These are phyloP conservation scores for Drosophila subquinaria DNA, from an alignment of 2,888 invertebrate species.

Conservation along the genomic window DNA sequence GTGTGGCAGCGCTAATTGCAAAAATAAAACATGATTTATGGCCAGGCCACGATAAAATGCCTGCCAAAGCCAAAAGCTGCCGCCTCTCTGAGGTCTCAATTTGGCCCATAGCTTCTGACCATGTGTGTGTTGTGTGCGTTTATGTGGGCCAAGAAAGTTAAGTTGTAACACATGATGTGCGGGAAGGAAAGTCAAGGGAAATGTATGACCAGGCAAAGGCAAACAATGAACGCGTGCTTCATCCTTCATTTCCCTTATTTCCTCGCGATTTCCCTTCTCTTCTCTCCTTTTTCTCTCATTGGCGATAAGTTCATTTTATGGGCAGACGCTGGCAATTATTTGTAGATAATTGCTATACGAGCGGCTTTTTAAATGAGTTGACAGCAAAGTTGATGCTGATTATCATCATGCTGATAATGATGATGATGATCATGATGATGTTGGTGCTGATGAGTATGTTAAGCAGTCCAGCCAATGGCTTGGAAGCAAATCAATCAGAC, in stretches of 20 bases:
- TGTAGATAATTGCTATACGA: slow-evolving; percentile 72
- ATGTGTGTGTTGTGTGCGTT: slow-evolving; percentile 5
- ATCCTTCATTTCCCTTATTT: not conserved
- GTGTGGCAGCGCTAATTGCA: slow-evolving; percentile 74
- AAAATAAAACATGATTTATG: slow-evolving; percentile 81
- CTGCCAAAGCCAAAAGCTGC: slow-evolving; percentile 36
- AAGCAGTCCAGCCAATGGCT: slow-evolving; percentile 58
- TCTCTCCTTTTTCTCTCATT: not conserved
- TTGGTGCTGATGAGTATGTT: slow-evolving; percentile 50
- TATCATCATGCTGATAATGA: slow-evolving; percentile 1
- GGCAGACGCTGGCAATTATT: slow-evolving; percentile 63
- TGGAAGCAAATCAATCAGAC: slow-evolving; percentile 73
- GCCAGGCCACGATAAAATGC: slow-evolving; percentile 54
- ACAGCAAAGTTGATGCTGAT: slow-evolving; percentile 42
- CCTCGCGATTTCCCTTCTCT: not conserved
- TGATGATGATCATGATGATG: slow-evolving; percentile 22
- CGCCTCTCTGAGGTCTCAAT: slow-evolving; percentile 21
- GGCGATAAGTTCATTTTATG: slow-evolving; percentile 43
- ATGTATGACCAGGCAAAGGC: slow-evolving; percentile 36
- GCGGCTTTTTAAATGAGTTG: slow-evolving; percentile 67
- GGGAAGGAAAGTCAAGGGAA: slow-evolving; percentile 21
- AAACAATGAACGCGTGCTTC: slow-evolving; percentile 37
- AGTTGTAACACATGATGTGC: slow-evolving; percentile 53
- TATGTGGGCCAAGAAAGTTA: slow-evolving; percentile 44
- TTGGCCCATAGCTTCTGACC: slow-evolving; percentile 20